Evolutionary conservation across 2,888 invertebrate genomes (phyloP), one percentile per base, ranked within the genome.

Genomic region (Timandra comae): DNA sequence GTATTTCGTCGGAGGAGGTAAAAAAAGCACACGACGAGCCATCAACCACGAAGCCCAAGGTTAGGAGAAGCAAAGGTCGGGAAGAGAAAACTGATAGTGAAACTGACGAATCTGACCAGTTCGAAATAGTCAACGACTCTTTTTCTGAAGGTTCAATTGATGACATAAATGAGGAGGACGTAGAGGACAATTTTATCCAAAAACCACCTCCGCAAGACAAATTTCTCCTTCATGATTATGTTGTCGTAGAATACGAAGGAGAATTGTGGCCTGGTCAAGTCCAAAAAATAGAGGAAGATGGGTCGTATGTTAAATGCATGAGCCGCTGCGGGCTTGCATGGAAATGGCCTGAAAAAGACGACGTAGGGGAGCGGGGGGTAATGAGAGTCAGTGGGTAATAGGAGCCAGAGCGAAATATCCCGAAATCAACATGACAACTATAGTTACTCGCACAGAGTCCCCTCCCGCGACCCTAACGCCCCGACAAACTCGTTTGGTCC

Each of bases 271-370:
- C 33, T 7, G 33, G 33, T n/a, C 33, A 34, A 34, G 29, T 34
- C 10, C 22, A 34, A 19, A 34, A 23, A 13, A 23, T 19, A 7
- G 29, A 34, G 24, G 12, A 21, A 26, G 34, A 34, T 21, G 34
- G 26, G 19, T 20, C 29, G 12, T 29, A 24, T 12, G 26, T 34
- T 19, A 34, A 21, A 8, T 34, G 34, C 29, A 29, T 34, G 34
- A 12, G 26, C 10, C 29, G 34, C 12, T 30, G 34, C 21, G 34
- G 34, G 11, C 12, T 34, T 12, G 24, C 34, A 11, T 34, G 29
- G 34, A 34, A 34, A 22, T 34, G 34, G 34, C 34, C 34, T 29
- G 34, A 34, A 26, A 29, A 34, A 29, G 19, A 23, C 7, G 29
- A 34, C 29, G n/a, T n/a, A n/a, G n/a, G n/a, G n/a, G n/a, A n/a